Conservation (phyloP, 2,888 invertebrate genomes). For the Chymomyza caudatula region DNA sequence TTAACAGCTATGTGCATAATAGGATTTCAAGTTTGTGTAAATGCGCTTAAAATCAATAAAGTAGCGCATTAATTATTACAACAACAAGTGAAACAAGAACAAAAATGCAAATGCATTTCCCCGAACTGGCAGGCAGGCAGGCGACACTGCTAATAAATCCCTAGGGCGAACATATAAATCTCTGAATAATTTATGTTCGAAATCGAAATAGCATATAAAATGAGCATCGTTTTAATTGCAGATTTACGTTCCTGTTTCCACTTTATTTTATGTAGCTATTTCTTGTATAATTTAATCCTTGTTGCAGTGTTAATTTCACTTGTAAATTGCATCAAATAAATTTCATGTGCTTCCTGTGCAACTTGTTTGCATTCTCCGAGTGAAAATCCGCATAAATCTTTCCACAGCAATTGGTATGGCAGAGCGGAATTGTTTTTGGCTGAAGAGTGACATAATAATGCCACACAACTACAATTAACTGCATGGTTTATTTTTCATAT, state of each 20-base stretch:
- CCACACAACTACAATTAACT: conserved; percentile 14
- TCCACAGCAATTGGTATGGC: conserved; percentile 1
- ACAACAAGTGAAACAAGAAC: conserved; percentile 19
- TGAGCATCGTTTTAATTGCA: conserved; percentile 17
- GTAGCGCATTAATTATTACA: conserved; percentile 32
- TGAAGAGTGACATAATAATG: background rate
- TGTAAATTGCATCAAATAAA: conserved; percentile 25
- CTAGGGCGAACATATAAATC: conserved; percentile 31
- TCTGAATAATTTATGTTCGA: conserved; percentile 33
- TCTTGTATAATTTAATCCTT: conserved; percentile 1
- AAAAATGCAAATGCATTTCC: conserved; percentile 3
- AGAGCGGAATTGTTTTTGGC: conserved; percentile 17
- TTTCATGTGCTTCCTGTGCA: conserved; percentile 12
- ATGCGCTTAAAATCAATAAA: conserved; percentile 50
- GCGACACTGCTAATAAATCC: conserved; percentile 37
- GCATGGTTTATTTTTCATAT: conserved; percentile 18
- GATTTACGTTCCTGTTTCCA: background rate
- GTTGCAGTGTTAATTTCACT: conserved; percentile 5
- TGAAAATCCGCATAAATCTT: conserved; percentile 43
- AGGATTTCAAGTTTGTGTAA: conserved; percentile 31
- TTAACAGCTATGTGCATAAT: conserved; percentile 38
- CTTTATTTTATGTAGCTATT: background rate
- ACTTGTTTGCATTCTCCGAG: conserved; percentile 6
- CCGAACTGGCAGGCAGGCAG: conserved; percentile 12
- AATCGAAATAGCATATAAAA: conserved; percentile 26